Evolutionary conservation across 2,113 vertebrate genomes (phyloP).

Genomic region (Phodopus roborovskii): DNA sequence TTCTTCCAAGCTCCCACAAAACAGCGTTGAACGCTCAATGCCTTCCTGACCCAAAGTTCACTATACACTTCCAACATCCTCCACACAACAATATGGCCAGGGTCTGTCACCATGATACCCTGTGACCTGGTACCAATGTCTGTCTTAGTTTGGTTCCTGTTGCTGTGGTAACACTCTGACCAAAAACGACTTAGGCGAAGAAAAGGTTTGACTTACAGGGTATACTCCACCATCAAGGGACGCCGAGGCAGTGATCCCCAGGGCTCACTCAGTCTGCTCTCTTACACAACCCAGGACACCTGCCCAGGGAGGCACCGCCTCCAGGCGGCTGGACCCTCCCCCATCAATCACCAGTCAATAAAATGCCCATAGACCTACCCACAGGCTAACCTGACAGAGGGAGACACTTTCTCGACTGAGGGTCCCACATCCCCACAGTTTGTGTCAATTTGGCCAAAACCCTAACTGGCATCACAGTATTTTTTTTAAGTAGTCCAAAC

Average conservation of each 20-base stretch:
- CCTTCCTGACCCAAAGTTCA: neutral
- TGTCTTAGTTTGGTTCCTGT: neutral
- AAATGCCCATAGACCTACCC: neutral
- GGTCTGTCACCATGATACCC: too few species aligned
- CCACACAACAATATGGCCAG: too few species aligned
- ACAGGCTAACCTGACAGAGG: neutral
- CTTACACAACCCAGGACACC: neutral
- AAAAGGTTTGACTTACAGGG: neutral
- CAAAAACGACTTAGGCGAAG: neutral
- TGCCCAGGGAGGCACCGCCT: neutral
- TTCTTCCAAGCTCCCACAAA: neutral
- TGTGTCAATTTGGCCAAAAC: neutral
- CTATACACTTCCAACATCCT: neutral
- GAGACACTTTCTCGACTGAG: neutral
- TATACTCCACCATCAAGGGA: neutral
- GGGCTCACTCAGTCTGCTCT: neutral
- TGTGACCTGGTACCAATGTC: neutral
- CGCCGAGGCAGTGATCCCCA: neutral
- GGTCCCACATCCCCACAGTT: neutral
- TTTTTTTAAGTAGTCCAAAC: neutral
- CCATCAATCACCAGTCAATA: neutral
- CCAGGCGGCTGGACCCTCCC: neutral
- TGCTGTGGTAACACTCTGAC: neutral
- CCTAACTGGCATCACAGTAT: neutral
- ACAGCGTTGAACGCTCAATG: neutral